Evolutionary conservation across 2,797 vertebrate species (phyloP).

Genomic region (Coreius guichenoti): DNA sequence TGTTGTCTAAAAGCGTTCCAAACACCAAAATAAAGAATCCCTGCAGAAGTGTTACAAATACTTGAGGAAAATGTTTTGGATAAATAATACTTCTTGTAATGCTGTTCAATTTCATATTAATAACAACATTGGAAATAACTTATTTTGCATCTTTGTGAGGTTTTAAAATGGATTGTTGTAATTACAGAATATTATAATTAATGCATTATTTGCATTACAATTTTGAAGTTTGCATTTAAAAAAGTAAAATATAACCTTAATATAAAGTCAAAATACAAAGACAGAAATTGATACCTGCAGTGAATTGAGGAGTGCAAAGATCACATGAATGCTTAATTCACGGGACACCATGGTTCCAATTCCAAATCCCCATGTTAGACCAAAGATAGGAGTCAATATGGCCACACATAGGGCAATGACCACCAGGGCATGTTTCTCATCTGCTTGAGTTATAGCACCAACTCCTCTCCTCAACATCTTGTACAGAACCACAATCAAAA

Average conservation of each 20-base stretch:
- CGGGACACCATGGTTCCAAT: slow-evolving; percentile 76
- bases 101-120: not conserved
- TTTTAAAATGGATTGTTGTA: not conserved
- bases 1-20: slow-evolving; percentile 75
- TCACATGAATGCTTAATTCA: slow-evolving; percentile 68
- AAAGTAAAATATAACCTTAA: not conserved
- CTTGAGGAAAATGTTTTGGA: not conserved
- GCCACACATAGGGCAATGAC: slow-evolving; percentile 86
- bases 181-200: not conserved
- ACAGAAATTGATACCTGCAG: slow-evolving; percentile 71
- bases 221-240: not conserved
- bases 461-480: slow-evolving; percentile 77
- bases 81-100: not conserved
- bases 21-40: slow-evolving; percentile 64
- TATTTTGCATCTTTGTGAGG: slow-evolving; percentile 64
- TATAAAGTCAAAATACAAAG: not conserved
- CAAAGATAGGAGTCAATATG: slow-evolving; percentile 88
- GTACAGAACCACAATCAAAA: slow-evolving; percentile 64
- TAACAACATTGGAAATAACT: not conserved
- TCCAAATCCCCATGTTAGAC: slow-evolving; percentile 91
- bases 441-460: slow-evolving; percentile 32
- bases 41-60: slow-evolving; percentile 51
- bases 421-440: slow-evolving; percentile 81
- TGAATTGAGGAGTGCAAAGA: slow-evolving; percentile 78
- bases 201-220: too few species aligned